Conservation (phyloP, 2,113 vertebrate species). For the Boulengeromyrus knoepffleri region DNA sequence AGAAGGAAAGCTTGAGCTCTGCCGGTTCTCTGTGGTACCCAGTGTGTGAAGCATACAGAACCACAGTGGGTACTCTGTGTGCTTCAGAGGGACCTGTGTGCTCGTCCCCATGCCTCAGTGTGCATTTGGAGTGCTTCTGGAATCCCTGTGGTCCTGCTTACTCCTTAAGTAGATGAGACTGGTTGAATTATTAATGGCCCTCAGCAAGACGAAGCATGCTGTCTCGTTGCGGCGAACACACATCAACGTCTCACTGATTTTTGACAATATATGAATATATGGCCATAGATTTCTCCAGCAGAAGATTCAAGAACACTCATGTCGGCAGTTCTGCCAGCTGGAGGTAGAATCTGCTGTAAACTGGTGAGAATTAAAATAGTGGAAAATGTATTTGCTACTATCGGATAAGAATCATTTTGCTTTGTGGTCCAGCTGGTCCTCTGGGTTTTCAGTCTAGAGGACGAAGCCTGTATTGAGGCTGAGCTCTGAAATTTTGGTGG, state of each 20-base stretch:
- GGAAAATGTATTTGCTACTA: neutral
- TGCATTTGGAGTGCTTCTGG: neutral
- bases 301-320: neutral
- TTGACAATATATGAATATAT: neutral
- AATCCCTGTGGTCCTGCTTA: neutral
- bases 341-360: neutral
- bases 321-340: neutral
- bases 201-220: neutral
- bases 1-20: neutral
- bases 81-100: neutral
- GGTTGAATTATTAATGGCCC: slow-evolving; percentile 15
- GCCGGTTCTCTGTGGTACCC: neutral
- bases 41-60: neutral
- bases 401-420: neutral
- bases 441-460: neutral
- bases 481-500: neutral
- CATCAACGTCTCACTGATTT: neutral
- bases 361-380: neutral
- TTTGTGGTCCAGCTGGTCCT: neutral
- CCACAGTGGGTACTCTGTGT: neutral
- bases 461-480: neutral
- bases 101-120: neutral
- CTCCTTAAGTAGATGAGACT: slow-evolving; percentile 17
- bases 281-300: neutral
- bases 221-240: neutral